Evolutionary conservation across 2,888 invertebrate genomes (phyloP).

Genomic region (Halocaridina rubra): DNA sequence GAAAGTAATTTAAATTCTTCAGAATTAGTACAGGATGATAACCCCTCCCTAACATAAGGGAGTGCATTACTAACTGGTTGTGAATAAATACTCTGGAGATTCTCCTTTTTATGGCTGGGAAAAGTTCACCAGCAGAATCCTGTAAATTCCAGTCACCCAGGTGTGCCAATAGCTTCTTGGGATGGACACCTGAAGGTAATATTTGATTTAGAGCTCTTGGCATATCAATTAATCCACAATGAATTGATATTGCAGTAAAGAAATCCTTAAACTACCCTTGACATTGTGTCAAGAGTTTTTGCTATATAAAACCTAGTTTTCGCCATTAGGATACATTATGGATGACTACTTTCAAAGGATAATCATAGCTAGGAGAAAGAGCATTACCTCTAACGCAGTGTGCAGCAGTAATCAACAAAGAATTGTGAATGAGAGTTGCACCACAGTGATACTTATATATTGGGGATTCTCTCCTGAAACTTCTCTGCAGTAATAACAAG

Average conservation of each 20-base stretch:
- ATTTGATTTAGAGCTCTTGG: not conserved
- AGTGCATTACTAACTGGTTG: conserved; percentile 18
- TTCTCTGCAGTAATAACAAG: conserved; percentile 20
- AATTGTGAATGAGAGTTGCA: conserved; percentile 22
- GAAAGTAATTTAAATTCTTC: too few species aligned
- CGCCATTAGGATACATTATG: not conserved
- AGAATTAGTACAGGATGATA: too few species aligned
- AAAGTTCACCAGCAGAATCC: conserved; percentile 34
- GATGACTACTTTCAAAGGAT: not conserved
- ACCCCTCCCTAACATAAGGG: not conserved
- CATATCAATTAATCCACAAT: not conserved
- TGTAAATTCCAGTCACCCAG: conserved; percentile 56
- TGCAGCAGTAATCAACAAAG: conserved; percentile 34
- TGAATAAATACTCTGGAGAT: conserved; percentile 37
- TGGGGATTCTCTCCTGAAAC: not conserved
- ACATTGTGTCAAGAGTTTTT: not conserved
- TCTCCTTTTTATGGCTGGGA: conserved; percentile 39
- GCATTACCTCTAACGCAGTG: conserved; percentile 44
- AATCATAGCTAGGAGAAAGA: not conserved
- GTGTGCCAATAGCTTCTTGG: conserved; percentile 12
- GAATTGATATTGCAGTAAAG: not conserved
- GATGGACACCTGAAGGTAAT: conserved; percentile 21
- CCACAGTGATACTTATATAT: conserved; percentile 43
- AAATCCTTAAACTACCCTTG: not conserved
- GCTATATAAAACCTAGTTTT: not conserved